phyloP scores from a whole-genome alignment of 2,113 vertebrate genomes.

The Daboia siamensis region DNA sequence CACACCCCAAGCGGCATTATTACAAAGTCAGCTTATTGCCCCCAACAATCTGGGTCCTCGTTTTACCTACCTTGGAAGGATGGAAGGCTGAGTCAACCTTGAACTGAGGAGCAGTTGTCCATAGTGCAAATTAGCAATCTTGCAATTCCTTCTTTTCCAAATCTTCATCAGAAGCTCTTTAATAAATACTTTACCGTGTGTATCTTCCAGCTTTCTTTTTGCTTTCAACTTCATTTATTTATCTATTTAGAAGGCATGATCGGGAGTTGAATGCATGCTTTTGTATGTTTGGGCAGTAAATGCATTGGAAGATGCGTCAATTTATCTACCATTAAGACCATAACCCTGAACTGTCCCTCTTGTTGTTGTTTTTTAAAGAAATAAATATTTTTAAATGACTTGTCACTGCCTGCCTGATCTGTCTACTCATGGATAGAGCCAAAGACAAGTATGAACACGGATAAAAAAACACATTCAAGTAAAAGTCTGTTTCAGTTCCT shows the following conservation, averaged over 20 bases:
- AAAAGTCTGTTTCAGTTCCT: background rate
- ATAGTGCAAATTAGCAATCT: background rate
- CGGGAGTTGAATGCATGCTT: background rate
- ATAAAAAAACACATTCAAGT: slow-evolving; percentile 26
- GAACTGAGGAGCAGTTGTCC: background rate
- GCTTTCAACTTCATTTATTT: background rate
- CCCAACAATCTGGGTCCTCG: too few species aligned
- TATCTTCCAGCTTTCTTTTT: background rate
- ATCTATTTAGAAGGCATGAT: background rate
- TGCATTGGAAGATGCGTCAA: background rate
- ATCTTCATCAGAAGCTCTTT: background rate
- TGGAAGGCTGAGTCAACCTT: too few species aligned
- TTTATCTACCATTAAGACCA: background rate
- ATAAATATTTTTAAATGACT: slow-evolving; percentile 15
- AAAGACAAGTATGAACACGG: slow-evolving; percentile 1
- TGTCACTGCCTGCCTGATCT: background rate
- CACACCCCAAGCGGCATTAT: too few species aligned
- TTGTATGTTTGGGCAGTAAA: background rate
- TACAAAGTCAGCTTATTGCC: too few species aligned
- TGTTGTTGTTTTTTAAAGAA: background rate
- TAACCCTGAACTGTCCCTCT: background rate
- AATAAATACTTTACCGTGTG: background rate
- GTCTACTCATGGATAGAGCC: background rate
- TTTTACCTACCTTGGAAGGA: too few species aligned
- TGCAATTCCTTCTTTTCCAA: background rate